These are phyloP conservation scores for Euzetes globulus DNA, from an alignment of 2,888 invertebrate genomes.

Conservation along the genomic window DNA sequence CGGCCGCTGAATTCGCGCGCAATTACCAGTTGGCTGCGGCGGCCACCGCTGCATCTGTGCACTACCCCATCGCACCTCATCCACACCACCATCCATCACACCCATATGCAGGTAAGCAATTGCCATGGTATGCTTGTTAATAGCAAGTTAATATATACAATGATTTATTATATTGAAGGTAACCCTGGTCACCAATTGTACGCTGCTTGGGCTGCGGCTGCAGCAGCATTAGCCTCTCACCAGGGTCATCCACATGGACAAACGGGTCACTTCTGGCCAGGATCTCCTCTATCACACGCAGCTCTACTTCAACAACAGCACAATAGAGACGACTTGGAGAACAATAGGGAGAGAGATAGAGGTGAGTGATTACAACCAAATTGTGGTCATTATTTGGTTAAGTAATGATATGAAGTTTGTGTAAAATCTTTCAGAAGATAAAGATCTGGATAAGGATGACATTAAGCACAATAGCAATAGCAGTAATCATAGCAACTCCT, in stretches of 20 bases:
- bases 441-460: constrained; percentile 16
- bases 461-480: constrained; percentile 30
- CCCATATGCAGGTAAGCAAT: constrained; percentile 32
- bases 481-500: constrained; percentile 29
- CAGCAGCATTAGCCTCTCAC: constrained; percentile 31
- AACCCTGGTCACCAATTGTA: constrained; percentile 30
- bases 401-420: constrained; percentile 25
- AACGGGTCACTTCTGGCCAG: constrained; percentile 5
- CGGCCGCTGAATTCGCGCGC: constrained; percentile 88
- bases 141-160: background rate
- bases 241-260: constrained; percentile 16
- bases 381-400: constrained; percentile 1
- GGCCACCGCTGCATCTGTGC: constrained; percentile 43
- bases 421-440: constrained; percentile 23
- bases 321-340: constrained; percentile 10
- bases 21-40: constrained; percentile 46
- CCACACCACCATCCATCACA: constrained; percentile 29
- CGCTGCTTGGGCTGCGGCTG: constrained; percentile 40
- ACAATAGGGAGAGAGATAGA: constrained; percentile 8
- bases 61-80: constrained; percentile 31
- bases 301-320: constrained; percentile 26
- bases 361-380: background rate
- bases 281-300: constrained; percentile 19
- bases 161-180: background rate
- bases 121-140: constrained; percentile 30